Percentiles rank a stretch among this genome's conserved stretches.
phyloP scores from a whole-genome alignment of 2,797 vertebrate genomes.

The Ficedula albicollis region DNA sequence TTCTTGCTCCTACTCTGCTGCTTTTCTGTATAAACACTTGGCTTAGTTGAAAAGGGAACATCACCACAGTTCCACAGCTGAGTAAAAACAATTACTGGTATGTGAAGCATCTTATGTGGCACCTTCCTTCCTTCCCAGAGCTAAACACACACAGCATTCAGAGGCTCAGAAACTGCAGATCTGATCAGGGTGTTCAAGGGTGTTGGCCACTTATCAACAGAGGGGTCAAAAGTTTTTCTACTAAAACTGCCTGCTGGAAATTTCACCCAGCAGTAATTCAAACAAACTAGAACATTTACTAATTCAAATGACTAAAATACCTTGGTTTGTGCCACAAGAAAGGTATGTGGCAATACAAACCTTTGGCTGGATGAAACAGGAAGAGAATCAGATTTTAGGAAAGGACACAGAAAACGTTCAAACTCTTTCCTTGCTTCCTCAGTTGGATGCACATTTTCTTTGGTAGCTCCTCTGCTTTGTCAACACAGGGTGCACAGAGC shows the following conservation, averaged over 20 bases:
- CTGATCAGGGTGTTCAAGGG: background rate
- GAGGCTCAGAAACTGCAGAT: background rate
- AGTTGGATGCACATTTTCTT: background rate
- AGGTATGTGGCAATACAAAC: background rate
- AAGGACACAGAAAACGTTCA: background rate
- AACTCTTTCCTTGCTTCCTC: background rate
- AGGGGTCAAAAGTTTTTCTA: background rate
- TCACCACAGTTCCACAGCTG: background rate
- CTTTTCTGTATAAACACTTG: background rate
- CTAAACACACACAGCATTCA: background rate
- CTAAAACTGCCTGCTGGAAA: background rate
- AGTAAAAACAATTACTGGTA: background rate
- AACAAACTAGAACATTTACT: background rate
- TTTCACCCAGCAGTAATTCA: background rate
- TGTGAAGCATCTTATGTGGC: background rate
- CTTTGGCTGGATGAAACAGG: background rate
- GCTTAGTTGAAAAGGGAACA: background rate
- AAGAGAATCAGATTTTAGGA: background rate
- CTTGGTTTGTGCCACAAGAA: background rate
- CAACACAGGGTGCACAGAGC: background rate
- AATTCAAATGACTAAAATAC: background rate
- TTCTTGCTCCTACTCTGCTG: background rate
- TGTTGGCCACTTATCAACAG: background rate
- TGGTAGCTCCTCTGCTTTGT: background rate
- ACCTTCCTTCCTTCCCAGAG: background rate